These are phyloP conservation scores for Campylorhamphus procurvoides DNA, from an alignment of 2,113 vertebrate species.

Conservation along the genomic window DNA sequence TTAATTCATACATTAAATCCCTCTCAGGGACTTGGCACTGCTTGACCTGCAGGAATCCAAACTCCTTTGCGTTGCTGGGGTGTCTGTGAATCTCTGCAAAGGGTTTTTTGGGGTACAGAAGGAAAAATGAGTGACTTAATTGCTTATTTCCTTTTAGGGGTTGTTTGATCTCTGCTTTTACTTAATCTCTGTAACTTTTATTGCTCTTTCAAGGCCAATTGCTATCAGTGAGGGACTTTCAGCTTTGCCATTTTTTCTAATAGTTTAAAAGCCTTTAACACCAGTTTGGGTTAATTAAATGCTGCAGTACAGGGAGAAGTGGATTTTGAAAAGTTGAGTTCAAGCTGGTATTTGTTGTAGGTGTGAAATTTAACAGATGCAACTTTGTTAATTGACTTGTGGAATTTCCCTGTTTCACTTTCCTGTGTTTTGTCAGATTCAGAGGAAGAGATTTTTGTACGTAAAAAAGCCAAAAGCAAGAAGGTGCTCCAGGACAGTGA, in stretches of 20 bases:
- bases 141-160: neutral
- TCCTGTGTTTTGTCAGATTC: slow-evolving; percentile 75
- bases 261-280: neutral
- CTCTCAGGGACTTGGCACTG: rapidly evolving
- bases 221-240: neutral
- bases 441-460: slow-evolving; percentile 85
- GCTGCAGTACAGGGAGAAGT: neutral
- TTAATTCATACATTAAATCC: neutral
- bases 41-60: neutral
- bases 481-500: slow-evolving; percentile 87
- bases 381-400: neutral
- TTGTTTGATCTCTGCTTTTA: neutral
- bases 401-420: neutral
- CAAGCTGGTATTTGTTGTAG: neutral
- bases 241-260: neutral
- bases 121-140: neutral
- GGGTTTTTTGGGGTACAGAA: neutral
- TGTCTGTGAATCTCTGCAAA: neutral
- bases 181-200: neutral
- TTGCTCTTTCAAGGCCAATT: neutral
- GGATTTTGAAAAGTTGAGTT: neutral
- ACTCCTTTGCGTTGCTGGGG: neutral
- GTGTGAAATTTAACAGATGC: rapidly evolving
- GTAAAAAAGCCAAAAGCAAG: slow-evolving; percentile 79
- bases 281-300: neutral